Conservation (phyloP, 2,888 invertebrate genomes). For the Platynereis dumerilii region DNA sequence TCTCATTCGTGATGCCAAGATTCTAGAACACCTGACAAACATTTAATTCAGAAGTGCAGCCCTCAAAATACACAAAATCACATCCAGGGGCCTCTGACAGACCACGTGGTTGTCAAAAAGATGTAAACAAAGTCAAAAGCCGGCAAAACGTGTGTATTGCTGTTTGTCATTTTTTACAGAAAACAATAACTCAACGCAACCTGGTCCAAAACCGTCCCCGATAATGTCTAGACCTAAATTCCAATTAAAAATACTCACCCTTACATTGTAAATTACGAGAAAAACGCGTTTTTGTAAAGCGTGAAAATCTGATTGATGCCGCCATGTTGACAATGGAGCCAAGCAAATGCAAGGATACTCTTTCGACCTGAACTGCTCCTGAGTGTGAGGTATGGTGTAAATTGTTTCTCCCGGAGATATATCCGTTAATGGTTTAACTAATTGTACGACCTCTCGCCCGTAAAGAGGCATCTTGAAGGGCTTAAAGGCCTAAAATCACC, state of each 20-base stretch:
- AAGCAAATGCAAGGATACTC: constrained; percentile 55
- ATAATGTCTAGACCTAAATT: no score
- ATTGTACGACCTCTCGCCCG: constrained; percentile 51
- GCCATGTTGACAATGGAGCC: constrained; percentile 46
- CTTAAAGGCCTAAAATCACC: constrained; percentile 14
- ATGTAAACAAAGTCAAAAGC: constrained; percentile 40
- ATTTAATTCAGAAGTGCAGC: no score
- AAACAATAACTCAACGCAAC: neutral
- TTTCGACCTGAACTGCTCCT: constrained; percentile 58
- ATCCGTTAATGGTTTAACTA: constrained; percentile 45
- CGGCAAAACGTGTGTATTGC: neutral
- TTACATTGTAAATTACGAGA: no score
- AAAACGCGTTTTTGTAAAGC: no score
- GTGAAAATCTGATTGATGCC: constrained; percentile 38
- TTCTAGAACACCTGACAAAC: no score
- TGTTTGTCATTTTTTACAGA: neutral
- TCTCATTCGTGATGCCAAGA: no score
- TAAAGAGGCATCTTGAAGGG: constrained; percentile 54
- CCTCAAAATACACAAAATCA: no score
- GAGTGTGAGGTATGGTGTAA: constrained; percentile 55
- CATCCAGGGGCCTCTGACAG: neutral
- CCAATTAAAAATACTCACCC: no score
- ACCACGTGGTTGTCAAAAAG: constrained; percentile 40
- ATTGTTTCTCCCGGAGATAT: constrained; percentile 46
- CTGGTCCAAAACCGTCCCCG: neutral